Base-by-base conservation (phyloP, 2,888 invertebrate genomes). In the Pammene fasciana region DNA sequence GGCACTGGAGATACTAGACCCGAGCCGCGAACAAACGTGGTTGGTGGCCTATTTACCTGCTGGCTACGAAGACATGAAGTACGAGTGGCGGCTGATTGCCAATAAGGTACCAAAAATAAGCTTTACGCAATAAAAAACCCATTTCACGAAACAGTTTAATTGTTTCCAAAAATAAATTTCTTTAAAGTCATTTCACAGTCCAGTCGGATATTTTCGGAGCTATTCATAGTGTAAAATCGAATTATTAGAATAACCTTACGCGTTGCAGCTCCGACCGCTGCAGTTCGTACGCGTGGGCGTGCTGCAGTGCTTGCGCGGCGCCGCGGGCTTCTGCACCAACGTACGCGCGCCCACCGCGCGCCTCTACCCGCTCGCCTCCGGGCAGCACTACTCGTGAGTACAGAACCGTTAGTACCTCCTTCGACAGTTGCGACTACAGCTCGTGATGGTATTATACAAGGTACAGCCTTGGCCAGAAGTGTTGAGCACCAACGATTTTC, bases 31-130 rank as follows among this genome's bases (percentile, higher is more conserved):
- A n/a, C 82, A 86, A 48, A 75, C 74, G 11, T 91, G 90, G 91
- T 77, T 90, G n/a, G 86, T 91, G 9, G 89, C 88, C 1, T 88
- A 81, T 76, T 57, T 90, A 41, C 92, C 91, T 11, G 75, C 82
- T 0, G 62, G 67, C 4, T 90, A 91, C 73, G 82, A 82, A 5
- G 73, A 77, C 0, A 77, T 90, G 0, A 73, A 79, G 0, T 81
- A 84, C 71, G 79, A 90, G 72, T 88, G 86, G 87, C 80, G 85
- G 71, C 71, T 82, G 5, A 83, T 89, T 5, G 84, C 86, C 4
- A 81, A 78, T n/a, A 87, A 86, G 85, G 91, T 90, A 14, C 14
- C 11, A 4, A n/a, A 26, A 26, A 26, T 26, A 26, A 26, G 1
- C 26, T 26, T n/a, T 26, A 26, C 1, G 4, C 26, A 26, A 26